Conservation (phyloP, 2,113 vertebrate genomes). For the Rousettus leschenaultii region DNA sequence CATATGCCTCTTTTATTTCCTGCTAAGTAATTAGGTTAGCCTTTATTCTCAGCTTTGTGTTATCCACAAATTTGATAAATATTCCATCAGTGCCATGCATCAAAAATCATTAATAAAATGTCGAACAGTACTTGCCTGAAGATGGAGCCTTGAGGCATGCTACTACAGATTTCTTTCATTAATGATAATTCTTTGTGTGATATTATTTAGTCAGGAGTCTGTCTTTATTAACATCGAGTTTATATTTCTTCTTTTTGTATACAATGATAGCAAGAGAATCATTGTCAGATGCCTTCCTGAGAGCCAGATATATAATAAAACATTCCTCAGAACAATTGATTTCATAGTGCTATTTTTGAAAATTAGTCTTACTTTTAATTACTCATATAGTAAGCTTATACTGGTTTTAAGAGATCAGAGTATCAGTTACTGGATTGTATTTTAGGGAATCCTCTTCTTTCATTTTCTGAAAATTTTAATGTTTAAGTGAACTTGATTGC, state of each 20-base stretch:
- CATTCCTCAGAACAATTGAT: background rate
- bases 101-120: background rate
- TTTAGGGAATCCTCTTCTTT: background rate
- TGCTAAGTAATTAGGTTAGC: background rate
- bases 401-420: background rate
- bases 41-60: background rate
- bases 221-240: background rate
- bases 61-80: background rate
- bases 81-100: background rate
- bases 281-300: background rate
- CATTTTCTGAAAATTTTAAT: background rate
- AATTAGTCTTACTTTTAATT: slow-evolving; percentile 6
- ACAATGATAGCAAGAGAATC: background rate
- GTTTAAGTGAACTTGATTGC: background rate
- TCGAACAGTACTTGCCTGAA: background rate
- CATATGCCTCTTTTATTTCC: background rate
- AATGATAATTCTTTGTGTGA: background rate
- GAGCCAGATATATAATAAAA: background rate
- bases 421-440: background rate
- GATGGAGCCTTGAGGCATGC: background rate
- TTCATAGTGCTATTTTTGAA: background rate
- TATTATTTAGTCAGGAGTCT: background rate
- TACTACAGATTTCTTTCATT: background rate
- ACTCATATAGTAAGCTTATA: background rate
- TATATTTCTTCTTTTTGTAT: background rate